A percentile compares a stretch with the other conserved stretches of the same genome.
phyloP scores from a whole-genome alignment of 2,888 invertebrate species.

The Kuschelorhynchus macadamiae region DNA sequence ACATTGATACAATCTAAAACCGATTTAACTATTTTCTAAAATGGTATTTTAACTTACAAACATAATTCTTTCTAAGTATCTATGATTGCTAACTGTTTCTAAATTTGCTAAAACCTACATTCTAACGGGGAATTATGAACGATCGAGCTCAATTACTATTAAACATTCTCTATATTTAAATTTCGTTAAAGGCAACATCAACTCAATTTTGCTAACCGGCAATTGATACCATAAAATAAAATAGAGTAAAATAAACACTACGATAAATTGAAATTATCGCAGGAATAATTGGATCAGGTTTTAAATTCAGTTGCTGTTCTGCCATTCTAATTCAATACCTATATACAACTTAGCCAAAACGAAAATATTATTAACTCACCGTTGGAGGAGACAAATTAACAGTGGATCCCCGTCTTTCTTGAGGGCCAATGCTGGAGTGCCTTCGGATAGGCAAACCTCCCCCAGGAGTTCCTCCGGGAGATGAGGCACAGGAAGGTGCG shows the following conservation, averaged over 20 bases:
- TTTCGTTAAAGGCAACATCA: background rate
- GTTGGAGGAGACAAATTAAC: conserved; percentile 91
- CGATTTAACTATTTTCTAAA: too few species aligned
- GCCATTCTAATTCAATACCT: too few species aligned
- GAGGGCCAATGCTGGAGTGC: conserved; percentile 93
- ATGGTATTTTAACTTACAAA: too few species aligned
- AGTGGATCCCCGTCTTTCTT: conserved; percentile 87
- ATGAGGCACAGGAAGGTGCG: conserved; percentile 90
- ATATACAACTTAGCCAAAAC: background rate
- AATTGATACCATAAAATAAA: conserved; percentile 15
- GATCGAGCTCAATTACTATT: conserved; percentile 55
- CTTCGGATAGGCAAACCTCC: conserved; percentile 87
- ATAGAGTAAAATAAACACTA: too few species aligned
- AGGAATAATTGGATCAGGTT: too few species aligned
- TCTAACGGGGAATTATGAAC: too few species aligned
- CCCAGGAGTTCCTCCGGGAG: conserved; percentile 80
- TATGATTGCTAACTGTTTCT: too few species aligned
- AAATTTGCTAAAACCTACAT: too few species aligned
- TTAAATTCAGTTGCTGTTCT: too few species aligned
- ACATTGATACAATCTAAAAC: too few species aligned
- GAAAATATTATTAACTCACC: conserved; percentile 72
- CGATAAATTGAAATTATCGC: too few species aligned
- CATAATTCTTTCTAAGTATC: too few species aligned
- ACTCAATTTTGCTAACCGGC: conserved; percentile 1
- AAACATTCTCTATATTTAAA: conserved; percentile 38